Conservation (phyloP, 1,140 invertebrate species). For the Zaprionus inermis region DNA sequence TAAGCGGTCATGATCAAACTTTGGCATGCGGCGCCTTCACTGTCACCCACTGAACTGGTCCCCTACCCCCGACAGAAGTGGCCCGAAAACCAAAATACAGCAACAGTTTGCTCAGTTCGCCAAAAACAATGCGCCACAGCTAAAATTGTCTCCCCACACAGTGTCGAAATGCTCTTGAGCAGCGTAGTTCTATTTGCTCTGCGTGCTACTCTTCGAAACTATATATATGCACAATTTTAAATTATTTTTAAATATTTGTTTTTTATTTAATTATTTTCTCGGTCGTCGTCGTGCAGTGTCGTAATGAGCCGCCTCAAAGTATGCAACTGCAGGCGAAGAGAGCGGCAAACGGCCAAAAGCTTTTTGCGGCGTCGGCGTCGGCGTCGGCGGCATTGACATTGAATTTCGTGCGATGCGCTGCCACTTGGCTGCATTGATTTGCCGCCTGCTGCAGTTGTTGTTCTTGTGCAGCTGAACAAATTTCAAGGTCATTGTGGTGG, state of each 20-base stretch:
- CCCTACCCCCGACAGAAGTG: slow-evolving; percentile 38
- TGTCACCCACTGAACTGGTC: slow-evolving; percentile 64
- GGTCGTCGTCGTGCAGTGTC: slow-evolving; percentile 23
- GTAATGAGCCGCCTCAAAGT: slow-evolving; percentile 68
- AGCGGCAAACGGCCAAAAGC: slow-evolving; percentile 44
- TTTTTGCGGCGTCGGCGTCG: too few species aligned
- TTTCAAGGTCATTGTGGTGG: slow-evolving; percentile 53
- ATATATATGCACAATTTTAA: slow-evolving; percentile 14
- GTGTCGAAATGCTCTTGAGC: slow-evolving; percentile 35
- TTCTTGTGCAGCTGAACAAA: slow-evolving; percentile 23
- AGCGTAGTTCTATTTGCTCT: slow-evolving; percentile 2
- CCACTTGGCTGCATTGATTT: slow-evolving; percentile 66
- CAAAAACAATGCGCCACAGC: slow-evolving; percentile 31
- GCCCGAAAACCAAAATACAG: slow-evolving; percentile 43
- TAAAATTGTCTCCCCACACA: slow-evolving; percentile 59
- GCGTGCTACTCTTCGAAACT: slow-evolving; percentile 6
- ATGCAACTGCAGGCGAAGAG: slow-evolving; percentile 45
- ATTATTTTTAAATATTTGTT: slow-evolving; percentile 36
- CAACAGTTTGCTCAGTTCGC: slow-evolving; percentile 70
- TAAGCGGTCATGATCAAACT: slow-evolving; percentile 81
- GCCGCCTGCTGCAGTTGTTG: slow-evolving; percentile 11
- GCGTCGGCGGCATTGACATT: slow-evolving; percentile 67
- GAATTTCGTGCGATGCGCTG: slow-evolving; percentile 49
- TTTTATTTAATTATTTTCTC: slow-evolving; percentile 13
- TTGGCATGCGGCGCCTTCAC: slow-evolving; percentile 63